Conservation (phyloP, 2,888 invertebrate species). For the Plagodis dolabraria region DNA sequence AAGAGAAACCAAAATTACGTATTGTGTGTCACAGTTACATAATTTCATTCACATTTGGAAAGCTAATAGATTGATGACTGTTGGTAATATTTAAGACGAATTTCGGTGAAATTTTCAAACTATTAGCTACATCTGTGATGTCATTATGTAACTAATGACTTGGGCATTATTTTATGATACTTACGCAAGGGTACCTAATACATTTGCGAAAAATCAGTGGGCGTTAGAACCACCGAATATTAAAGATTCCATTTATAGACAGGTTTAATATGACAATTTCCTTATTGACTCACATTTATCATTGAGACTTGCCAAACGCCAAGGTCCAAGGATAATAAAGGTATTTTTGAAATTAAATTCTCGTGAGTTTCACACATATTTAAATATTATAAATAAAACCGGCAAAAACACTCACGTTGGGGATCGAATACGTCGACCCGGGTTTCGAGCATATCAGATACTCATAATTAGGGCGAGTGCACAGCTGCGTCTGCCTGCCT, state of each 20-base stretch:
- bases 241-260: neutral
- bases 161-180: conserved; percentile 20
- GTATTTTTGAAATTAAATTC: no score
- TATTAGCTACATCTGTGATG: conserved; percentile 41
- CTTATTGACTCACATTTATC: conserved; percentile 4
- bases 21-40: conserved; percentile 50
- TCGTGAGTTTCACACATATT: no score
- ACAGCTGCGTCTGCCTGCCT: no score
- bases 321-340: neutral
- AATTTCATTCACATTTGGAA: conserved; percentile 48
- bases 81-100: conserved; percentile 47
- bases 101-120: conserved; percentile 47
- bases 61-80: conserved; percentile 56
- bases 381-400: no score
- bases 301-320: neutral
- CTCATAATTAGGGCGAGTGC: no score
- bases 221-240: neutral
- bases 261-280: neutral
- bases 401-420: no score
- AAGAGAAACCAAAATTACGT: conserved; percentile 55
- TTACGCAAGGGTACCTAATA: conserved; percentile 12
- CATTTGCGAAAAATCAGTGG: neutral
- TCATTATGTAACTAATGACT: conserved; percentile 41
- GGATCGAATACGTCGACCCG: no score
- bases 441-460: no score